Conservation (phyloP, 2,888 invertebrate species). For the Phlogophora meticulosa region DNA sequence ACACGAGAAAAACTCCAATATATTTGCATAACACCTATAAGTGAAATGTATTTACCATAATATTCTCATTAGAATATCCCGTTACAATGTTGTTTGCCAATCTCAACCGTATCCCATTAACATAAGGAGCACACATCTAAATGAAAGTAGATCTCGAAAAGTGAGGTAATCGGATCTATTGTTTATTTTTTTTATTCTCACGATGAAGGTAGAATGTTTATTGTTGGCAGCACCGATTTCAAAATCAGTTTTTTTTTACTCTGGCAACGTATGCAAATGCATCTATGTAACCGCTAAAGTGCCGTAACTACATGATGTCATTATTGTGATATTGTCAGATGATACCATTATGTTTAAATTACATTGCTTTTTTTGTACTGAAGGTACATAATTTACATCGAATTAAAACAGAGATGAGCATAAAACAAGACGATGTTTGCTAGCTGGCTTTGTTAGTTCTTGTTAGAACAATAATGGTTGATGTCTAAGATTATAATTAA, state of each 20-base stretch:
- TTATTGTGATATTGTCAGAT: conserved; percentile 25
- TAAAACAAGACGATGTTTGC: conserved; percentile 5
- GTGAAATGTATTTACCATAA: conserved; percentile 73
- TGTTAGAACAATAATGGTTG: conserved; percentile 58
- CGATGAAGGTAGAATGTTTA: conserved; percentile 65
- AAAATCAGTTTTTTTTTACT: conserved; percentile 57
- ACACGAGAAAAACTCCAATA: conserved; percentile 55
- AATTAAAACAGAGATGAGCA: conserved; percentile 33
- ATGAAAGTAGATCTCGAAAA: conserved; percentile 63
- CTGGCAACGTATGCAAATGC: conserved; percentile 61
- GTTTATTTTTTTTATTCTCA: conserved; percentile 69
- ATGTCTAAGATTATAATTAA: conserved; percentile 57
- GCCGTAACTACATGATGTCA: conserved; percentile 39
- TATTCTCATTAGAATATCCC: conserved; percentile 63
- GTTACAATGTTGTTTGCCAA: conserved; percentile 24
- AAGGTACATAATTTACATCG: conserved; percentile 7
- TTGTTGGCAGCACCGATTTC: conserved; percentile 65
- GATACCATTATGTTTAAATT: conserved; percentile 32
- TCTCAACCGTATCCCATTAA: conserved; percentile 47
- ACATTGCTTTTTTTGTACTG: conserved; percentile 31
- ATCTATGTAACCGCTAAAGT: conserved; percentile 40
- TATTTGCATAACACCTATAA: conserved; percentile 67
- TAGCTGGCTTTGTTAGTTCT: not conserved
- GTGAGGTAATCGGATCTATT: conserved; percentile 66
- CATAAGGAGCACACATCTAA: conserved; percentile 44